Conservation (phyloP, 2,113 vertebrate genomes). For the Bos indicus region DNA sequence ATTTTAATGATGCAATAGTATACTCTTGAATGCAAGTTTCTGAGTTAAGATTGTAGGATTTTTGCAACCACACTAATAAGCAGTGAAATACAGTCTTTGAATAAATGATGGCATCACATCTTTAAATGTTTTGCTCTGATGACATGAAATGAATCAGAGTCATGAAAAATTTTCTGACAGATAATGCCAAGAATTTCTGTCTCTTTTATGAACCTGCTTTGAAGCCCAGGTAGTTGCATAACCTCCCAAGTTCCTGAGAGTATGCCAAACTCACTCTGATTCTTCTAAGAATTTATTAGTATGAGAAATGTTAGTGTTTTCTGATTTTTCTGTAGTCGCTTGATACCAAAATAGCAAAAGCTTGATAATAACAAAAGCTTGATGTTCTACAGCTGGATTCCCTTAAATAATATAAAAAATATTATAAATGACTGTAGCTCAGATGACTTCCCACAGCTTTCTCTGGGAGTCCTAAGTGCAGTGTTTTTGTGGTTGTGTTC, state of each 20-base stretch:
- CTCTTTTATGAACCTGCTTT: background rate
- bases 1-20: constrained; percentile 11
- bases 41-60: background rate
- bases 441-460: constrained; percentile 50
- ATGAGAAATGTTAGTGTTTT: constrained; percentile 59
- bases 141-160: background rate
- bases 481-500: constrained; percentile 55
- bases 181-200: constrained; percentile 17
- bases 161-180: background rate
- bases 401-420: constrained; percentile 67
- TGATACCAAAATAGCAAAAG: constrained; percentile 66
- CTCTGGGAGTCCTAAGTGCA: constrained; percentile 70
- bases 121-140: background rate
- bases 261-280: background rate
- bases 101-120: background rate
- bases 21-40: background rate
- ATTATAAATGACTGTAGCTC: constrained; percentile 44
- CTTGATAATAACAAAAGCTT: constrained; percentile 55
- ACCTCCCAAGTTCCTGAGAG: constrained; percentile 14
- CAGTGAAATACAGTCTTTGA: background rate
- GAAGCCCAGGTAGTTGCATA: constrained; percentile 32
- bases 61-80: background rate
- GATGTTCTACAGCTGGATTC: constrained; percentile 47
- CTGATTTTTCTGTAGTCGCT: constrained; percentile 63
- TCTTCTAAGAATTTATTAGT: constrained; percentile 38